Conservation (phyloP, 53 echinoderm and acorn worm species). For the Antedon mediterranea region DNA sequence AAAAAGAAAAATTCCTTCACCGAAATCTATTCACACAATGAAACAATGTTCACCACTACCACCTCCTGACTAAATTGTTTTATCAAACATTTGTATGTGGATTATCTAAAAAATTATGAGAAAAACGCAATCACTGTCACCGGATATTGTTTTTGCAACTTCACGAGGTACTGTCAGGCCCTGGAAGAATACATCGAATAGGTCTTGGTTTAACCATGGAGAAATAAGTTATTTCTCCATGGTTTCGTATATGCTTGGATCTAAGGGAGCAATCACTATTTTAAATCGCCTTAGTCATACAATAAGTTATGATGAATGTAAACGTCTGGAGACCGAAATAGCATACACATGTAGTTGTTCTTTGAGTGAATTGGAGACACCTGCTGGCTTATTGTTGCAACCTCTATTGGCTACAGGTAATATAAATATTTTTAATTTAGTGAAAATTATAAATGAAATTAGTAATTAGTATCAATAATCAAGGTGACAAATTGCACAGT, state of each 20-base stretch:
- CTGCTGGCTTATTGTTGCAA: slow-evolving; percentile 19
- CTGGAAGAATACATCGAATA: slow-evolving; percentile 23
- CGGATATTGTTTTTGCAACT: too few relatives aligned
- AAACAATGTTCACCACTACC: too few relatives aligned
- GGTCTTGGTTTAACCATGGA: slow-evolving; percentile 28
- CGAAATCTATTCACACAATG: too few relatives aligned
- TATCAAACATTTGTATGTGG: too few relatives aligned
- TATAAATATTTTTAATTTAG: neutral
- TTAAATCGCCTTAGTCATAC: slow-evolving; percentile 27
- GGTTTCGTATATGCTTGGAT: slow-evolving; percentile 17
- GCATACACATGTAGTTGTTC: slow-evolving; percentile 25
- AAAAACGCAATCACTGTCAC: too few relatives aligned
- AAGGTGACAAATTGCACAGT: too few relatives aligned
- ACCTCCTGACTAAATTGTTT: too few relatives aligned
- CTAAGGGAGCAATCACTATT: slow-evolving; percentile 18
- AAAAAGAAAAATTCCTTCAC: too few relatives aligned
- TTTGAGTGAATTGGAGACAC: slow-evolving; percentile 23
- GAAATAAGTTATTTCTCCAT: too few relatives aligned
- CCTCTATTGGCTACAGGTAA: slow-evolving; percentile 14
- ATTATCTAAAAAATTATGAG: too few relatives aligned
- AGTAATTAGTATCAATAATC: too few relatives aligned
- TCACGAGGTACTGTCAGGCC: slow-evolving; percentile 16
- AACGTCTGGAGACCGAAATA: slow-evolving; percentile 30
- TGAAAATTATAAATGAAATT: too few relatives aligned
- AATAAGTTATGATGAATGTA: slow-evolving; percentile 22